Evolutionary conservation across 2,113 vertebrate species (phyloP).

Genomic region (Scomber japonicus): DNA sequence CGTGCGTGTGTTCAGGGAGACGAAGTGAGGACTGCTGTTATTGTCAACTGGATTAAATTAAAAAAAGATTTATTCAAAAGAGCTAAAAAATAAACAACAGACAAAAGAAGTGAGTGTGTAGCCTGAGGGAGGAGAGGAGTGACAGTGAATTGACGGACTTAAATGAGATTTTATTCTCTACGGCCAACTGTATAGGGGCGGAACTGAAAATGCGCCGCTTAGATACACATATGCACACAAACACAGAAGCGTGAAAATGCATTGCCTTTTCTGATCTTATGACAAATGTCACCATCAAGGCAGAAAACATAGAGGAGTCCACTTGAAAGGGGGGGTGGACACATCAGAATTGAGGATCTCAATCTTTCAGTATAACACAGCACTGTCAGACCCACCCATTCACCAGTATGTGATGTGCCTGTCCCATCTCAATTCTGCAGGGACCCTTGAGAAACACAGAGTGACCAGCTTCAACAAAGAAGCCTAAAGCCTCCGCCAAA

Average conservation of each 20-base stretch:
- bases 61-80: slow-evolving; percentile 65
- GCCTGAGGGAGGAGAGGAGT: slow-evolving; percentile 55
- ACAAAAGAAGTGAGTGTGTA: slow-evolving; percentile 53
- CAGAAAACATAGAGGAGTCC: neutral
- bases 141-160: slow-evolving; percentile 60
- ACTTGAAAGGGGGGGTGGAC: neutral
- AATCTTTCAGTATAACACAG: slow-evolving; percentile 19
- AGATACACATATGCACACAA: neutral
- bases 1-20: slow-evolving; percentile 8
- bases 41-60: slow-evolving; percentile 63
- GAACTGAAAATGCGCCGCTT: slow-evolving; percentile 10
- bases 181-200: slow-evolving; percentile 9
- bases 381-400: slow-evolving; percentile 19
- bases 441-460: slow-evolving; percentile 55
- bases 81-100: slow-evolving; percentile 48
- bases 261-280: slow-evolving; percentile 31
- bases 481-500: slow-evolving; percentile 60
- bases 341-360: slow-evolving; percentile 12
- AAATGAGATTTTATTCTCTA: slow-evolving; percentile 59
- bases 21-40: slow-evolving; percentile 40
- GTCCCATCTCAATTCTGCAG: slow-evolving; percentile 44
- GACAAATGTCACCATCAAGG: slow-evolving; percentile 35
- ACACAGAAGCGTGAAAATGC: slow-evolving; percentile 34
- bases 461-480: slow-evolving; percentile 61
- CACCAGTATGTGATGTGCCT: neutral